Evolutionary conservation across 2,888 invertebrate species (phyloP).

Genomic region (Malachius bipustulatus): DNA sequence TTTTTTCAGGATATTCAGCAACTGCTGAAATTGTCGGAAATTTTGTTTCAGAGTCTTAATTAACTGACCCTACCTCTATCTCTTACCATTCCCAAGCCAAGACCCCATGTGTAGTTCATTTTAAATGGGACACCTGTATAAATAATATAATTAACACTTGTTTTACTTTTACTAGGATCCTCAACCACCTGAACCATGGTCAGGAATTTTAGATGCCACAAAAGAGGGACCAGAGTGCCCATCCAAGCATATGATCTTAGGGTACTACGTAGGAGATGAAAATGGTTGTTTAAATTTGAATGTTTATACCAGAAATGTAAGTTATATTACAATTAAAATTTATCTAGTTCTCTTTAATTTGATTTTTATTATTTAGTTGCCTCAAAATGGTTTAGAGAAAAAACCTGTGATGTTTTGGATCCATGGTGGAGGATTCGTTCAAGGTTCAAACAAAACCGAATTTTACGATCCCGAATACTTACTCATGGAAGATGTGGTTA

Average conservation of each 20-base stretch:
- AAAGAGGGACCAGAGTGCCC: conserved; percentile 29
- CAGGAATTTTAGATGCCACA: conserved; percentile 29
- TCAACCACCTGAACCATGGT: conserved; percentile 31
- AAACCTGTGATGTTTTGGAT: conserved; percentile 37
- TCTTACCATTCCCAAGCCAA: no score
- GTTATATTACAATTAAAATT: no score
- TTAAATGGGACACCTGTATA: no score
- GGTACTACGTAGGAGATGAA: conserved; percentile 38
- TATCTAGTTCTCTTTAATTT: no score
- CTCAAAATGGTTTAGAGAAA: no score
- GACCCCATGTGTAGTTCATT: no score
- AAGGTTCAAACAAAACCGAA: conserved; percentile 29
- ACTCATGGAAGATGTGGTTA: conserved; percentile 31
- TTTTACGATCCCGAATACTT: conserved; percentile 32
- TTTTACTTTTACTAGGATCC: conserved; percentile 33
- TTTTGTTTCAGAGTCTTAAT: no score
- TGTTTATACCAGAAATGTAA: conserved; percentile 35
- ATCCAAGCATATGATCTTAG: conserved; percentile 25
- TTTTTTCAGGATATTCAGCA: no score
- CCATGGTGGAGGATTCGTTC: conserved; percentile 35
- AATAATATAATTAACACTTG: no score
- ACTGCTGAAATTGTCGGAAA: no score
- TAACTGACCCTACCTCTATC: no score
- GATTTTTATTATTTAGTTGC: no score
- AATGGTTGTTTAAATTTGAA: conserved; percentile 42